Base-by-base conservation (phyloP, 2,797 vertebrate genomes). In the Vipera latastei region DNA sequence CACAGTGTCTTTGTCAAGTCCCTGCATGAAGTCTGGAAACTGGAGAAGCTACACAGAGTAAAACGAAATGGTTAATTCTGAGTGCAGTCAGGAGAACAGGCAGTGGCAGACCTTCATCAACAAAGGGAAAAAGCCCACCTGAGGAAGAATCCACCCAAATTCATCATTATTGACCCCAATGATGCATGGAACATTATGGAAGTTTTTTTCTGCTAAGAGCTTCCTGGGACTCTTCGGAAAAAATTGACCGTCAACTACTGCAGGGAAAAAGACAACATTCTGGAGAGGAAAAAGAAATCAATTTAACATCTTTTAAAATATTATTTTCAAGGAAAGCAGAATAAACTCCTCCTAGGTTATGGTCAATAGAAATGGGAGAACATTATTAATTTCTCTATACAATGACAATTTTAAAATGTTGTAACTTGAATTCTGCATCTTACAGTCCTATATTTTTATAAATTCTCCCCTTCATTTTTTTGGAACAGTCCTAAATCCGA, bases 151-250 rank as follows among this genome's bases (percentile, higher is more conserved):
- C 94, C 95, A 96, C 51, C 92, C 91, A 53, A 60, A 95, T 56
- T 95, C 91, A 0, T 94, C 73, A 63, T 94, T 94, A 4, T 32
- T 96, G 91, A 94, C 0, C 20, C 94, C 95, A 0, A 88, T 0
- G 0, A 96, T 86, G 18, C 90, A 91, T 0, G 51, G 95, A 4
- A 94, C 48, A 0, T 13, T 3, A 89, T 3, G 93, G 92, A 95
- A 91, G 0, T 3, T 91, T 93, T 96, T 95, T 4, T 86, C 93
- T 25, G 92, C 90, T 48, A 93, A 83, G 0, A 97, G 61, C 87
- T 94, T 89, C 63, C 56, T 22, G 26, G 92, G 60, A 3, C 8
- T 73, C 86, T 92, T 93, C 4, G 63, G 88, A 14, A 93, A 28
- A 92, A 95, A 92, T 6, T 51, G 1, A 32, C 89, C 1, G 0